phyloP scores from a whole-genome alignment of 2,797 vertebrate species.

The Bryconaethiops microstoma region DNA sequence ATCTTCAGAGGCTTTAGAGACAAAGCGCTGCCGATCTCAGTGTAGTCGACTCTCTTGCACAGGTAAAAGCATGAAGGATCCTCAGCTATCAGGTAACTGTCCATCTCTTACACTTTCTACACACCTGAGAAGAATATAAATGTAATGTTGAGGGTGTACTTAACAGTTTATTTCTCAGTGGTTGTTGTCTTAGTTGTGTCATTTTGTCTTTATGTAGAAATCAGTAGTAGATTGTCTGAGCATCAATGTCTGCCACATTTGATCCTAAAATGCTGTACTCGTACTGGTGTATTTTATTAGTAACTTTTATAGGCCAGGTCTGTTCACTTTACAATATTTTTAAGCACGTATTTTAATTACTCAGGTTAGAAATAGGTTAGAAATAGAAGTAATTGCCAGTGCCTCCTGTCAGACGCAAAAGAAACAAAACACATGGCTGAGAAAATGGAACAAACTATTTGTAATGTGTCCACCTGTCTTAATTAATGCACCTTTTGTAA shows the following conservation, averaged over 20 bases:
- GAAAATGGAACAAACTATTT: neutral
- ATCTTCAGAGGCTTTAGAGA: constrained; percentile 53
- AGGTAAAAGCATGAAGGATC: constrained; percentile 73
- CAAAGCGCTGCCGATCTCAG: constrained; percentile 54
- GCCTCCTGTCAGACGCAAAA: neutral
- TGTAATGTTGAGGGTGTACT: neutral
- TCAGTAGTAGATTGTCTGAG: neutral
- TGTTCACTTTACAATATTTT: neutral
- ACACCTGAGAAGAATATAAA: too few relatives aligned
- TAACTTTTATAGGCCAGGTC: neutral
- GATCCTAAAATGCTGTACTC: neutral
- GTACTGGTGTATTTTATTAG: neutral
- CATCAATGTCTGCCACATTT: neutral
- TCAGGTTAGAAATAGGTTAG: neutral
- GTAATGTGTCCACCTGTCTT: neutral
- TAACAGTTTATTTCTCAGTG: neutral
- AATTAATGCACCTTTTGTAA: neutral
- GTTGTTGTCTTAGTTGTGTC: neutral
- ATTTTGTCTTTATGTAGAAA: neutral
- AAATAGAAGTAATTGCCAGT: neutral
- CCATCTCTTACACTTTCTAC: neutral
- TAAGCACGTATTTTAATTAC: neutral
- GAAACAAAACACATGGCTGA: neutral
- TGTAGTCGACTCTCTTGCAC: constrained; percentile 49
- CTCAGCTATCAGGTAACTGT: constrained; percentile 71